Percentiles rank a stretch among this genome's conserved stretches.
phyloP scores from a whole-genome alignment of 2,888 invertebrate species.

The Drosophila algonquin region DNA sequence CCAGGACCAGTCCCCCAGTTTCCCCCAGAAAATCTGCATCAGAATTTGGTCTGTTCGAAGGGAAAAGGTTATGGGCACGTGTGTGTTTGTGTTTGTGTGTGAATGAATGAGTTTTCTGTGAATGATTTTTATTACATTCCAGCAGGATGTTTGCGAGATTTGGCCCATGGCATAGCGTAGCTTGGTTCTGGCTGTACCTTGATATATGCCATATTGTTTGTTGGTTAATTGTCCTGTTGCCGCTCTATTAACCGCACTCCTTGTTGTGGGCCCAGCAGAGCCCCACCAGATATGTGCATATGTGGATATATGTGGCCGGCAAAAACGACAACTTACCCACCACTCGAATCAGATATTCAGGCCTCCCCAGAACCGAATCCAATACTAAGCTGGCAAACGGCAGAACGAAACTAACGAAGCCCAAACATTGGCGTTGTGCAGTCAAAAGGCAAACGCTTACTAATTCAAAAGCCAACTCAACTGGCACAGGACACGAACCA shows the following conservation, averaged over 20 bases:
- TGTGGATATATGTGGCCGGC: neutral
- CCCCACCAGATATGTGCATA: neutral
- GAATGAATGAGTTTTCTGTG: slow-evolving; percentile 26
- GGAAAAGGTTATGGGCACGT: slow-evolving; percentile 26
- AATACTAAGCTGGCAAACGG: slow-evolving; percentile 34
- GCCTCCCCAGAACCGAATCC: slow-evolving; percentile 16
- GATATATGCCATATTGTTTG: slow-evolving; percentile 24
- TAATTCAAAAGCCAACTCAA: slow-evolving; percentile 76
- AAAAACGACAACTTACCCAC: slow-evolving; percentile 12
- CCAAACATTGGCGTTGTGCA: slow-evolving; percentile 74
- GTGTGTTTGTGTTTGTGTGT: slow-evolving; percentile 8
- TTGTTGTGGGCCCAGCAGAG: neutral
- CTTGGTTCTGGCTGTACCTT: neutral
- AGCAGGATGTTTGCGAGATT: slow-evolving; percentile 14
- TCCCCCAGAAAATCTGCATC: neutral
- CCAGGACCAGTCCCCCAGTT: neutral
- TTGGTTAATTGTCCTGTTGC: slow-evolving; percentile 54
- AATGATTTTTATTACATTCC: slow-evolving; percentile 46
- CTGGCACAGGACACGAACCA: slow-evolving; percentile 47
- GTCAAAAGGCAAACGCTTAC: slow-evolving; percentile 72
- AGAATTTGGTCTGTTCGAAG: neutral
- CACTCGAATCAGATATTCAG: slow-evolving; percentile 8
- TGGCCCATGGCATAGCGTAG: neutral
- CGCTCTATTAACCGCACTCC: slow-evolving; percentile 59
- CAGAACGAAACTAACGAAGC: slow-evolving; percentile 69